Conservation (phyloP, 35 echinoderm and acorn worm genomes). For the Amphiura filiformis region DNA sequence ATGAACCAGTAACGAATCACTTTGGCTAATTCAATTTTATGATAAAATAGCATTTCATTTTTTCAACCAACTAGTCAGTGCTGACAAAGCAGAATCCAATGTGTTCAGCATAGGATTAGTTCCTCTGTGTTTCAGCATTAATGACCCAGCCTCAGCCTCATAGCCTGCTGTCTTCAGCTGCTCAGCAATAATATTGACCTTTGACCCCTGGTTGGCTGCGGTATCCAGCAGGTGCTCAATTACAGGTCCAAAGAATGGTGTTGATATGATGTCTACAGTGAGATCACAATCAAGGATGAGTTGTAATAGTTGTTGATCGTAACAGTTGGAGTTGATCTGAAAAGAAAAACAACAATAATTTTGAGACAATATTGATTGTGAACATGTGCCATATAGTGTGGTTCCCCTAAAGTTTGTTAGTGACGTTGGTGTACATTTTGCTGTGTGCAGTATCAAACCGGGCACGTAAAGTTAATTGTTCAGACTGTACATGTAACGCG, state of each 20-base stretch:
- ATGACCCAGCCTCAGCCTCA: constrained; percentile 61
- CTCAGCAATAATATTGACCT: constrained; percentile 31
- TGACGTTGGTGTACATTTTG: too few species aligned
- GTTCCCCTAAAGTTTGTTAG: too few species aligned
- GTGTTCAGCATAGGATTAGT: constrained; percentile 65
- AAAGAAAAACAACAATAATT: too few species aligned
- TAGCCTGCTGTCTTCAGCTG: constrained; percentile 62
- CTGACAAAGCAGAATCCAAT: constrained; percentile 70
- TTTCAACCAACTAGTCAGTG: constrained; percentile 61
- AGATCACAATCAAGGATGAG: constrained; percentile 44
- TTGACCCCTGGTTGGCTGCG: neutral
- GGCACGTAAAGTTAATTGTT: too few species aligned
- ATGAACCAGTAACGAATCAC: too few species aligned
- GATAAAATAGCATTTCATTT: constrained; percentile 35
- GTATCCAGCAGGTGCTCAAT: constrained; percentile 47
- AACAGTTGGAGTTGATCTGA: constrained; percentile 44
- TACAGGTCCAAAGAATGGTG: constrained; percentile 66
- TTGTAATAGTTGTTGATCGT: constrained; percentile 58
- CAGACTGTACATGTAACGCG: neutral
- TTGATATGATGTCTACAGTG: constrained; percentile 33
- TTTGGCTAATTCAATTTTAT: too few species aligned
- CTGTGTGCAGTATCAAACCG: too few species aligned
- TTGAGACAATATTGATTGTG: neutral
- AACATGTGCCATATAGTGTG: neutral
- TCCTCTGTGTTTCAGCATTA: constrained; percentile 57